A percentile compares a stretch with the other conserved stretches of the same genome.
These are phyloP conservation scores for Athetis lepigone DNA, from an alignment of 2,888 invertebrate genomes.

Conservation along the genomic window DNA sequence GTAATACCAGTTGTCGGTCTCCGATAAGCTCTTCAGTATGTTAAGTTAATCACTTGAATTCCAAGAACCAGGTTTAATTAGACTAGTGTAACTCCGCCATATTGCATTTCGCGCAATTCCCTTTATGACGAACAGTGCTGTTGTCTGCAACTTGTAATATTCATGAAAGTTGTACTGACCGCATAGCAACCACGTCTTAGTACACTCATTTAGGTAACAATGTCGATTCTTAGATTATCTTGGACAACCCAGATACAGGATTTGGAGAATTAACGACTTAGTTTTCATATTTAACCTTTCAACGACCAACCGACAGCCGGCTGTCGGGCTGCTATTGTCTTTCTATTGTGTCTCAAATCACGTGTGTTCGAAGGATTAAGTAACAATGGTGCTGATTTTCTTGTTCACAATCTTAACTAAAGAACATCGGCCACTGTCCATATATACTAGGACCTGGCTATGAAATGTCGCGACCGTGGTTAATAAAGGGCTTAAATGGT, in stretches of 20 bases:
- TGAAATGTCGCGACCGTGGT: no score
- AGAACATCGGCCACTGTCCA: no score
- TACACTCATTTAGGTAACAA: constrained; percentile 50
- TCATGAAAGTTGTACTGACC: constrained; percentile 48
- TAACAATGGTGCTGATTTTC: no score
- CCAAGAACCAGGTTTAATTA: constrained; percentile 26
- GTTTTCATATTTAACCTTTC: no score
- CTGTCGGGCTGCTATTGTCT: no score
- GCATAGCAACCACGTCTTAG: constrained; percentile 38
- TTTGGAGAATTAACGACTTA: constrained; percentile 42
- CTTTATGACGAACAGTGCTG: constrained; percentile 39
- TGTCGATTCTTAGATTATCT: constrained; percentile 55
- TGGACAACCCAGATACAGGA: constrained; percentile 30
- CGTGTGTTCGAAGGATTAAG: no score
- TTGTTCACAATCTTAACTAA: no score
- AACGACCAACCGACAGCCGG: no score
- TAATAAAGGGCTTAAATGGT: no score
- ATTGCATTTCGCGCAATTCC: constrained; percentile 20
- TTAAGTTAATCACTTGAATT: constrained; percentile 1
- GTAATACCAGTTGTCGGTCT: not conserved
- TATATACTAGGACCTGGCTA: no score
- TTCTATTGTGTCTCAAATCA: no score
- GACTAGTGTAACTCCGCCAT: not conserved
- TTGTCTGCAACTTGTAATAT: constrained; percentile 48
- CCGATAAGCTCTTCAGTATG: not conserved